These are phyloP conservation scores for Bergia sp. DNA, from an alignment of 92 coral and sea anemone species.

Conservation along the genomic window DNA sequence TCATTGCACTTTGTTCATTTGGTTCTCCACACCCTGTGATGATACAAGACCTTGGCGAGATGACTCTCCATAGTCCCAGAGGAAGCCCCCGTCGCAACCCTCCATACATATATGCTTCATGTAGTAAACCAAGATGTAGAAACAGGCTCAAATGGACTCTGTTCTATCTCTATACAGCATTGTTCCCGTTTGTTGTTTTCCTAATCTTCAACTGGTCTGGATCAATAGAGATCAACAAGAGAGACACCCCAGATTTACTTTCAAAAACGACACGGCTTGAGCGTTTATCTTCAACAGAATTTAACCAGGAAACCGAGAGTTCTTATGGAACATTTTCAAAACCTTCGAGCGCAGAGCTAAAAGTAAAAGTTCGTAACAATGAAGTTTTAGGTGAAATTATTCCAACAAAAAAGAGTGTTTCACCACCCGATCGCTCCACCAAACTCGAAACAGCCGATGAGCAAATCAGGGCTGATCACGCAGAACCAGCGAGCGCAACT, in stretches of 20 bases:
- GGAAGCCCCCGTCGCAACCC: neutral
- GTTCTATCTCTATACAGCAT: neutral
- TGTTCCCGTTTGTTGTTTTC: conserved; percentile 23
- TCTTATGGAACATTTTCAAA: neutral
- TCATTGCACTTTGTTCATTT: neutral
- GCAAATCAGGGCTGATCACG: conserved; percentile 1
- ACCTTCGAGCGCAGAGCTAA: neutral
- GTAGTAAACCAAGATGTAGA: neutral
- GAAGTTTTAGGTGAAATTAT: conserved; percentile 17
- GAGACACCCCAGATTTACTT: neutral
- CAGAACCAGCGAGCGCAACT: neutral
- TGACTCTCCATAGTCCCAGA: neutral
- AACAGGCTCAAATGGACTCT: conserved; percentile 24
- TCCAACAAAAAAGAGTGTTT: conserved; percentile 8
- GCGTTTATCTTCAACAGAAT: conserved; percentile 5
- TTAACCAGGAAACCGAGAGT: neutral
- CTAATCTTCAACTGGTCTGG: conserved; percentile 21
- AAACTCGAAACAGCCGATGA: neutral
- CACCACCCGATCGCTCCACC: conserved; percentile 7
- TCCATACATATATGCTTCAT: neutral
- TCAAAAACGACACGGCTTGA: neutral
- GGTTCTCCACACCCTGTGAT: neutral
- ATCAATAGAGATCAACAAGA: neutral
- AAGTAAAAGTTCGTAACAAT: neutral
- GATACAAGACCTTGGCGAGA: neutral